Evolutionary conservation across 2,797 vertebrate genomes (phyloP).

Genomic region (Sebastes paucispinis): DNA sequence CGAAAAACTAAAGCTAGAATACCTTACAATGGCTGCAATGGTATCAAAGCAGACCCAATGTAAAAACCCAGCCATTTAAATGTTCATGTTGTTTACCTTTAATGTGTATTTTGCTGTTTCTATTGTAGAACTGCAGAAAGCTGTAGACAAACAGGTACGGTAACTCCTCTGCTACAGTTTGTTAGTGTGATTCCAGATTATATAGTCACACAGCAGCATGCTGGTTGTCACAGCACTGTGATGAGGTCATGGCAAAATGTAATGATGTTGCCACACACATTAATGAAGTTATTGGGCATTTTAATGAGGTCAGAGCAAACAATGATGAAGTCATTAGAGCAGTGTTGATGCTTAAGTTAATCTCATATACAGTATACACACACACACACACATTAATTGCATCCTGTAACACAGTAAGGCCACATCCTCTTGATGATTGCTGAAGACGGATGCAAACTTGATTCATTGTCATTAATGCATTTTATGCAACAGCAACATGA

Average conservation of each 20-base stretch:
- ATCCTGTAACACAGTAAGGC: constrained; percentile 49
- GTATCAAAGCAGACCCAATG: not conserved
- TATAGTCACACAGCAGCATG: not conserved
- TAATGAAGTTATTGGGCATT: constrained; percentile 62
- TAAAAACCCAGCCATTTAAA: not conserved
- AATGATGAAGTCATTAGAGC: constrained; percentile 55
- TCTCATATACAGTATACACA: constrained; percentile 17
- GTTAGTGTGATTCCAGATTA: not conserved
- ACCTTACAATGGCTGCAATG: not conserved
- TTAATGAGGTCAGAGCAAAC: constrained; percentile 66
- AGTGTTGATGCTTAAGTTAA: constrained; percentile 51
- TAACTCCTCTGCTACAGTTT: not conserved
- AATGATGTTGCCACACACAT: constrained; percentile 64
- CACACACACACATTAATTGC: constrained; percentile 34
- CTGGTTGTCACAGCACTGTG: constrained; percentile 18
- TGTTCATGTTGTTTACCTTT: not conserved
- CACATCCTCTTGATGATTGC: constrained; percentile 43
- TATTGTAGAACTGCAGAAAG: not conserved
- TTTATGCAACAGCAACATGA: constrained; percentile 3
- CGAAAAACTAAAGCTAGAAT: not conserved
- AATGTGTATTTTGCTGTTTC: not conserved
- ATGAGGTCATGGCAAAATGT: constrained; percentile 61
- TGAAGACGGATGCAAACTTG: constrained; percentile 38
- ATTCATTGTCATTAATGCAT: constrained; percentile 46
- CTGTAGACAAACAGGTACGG: not conserved